A percentile compares a stretch with the other conserved stretches of the same genome.
Evolutionary conservation across 2,113 vertebrate genomes (phyloP).

Genomic region (Melanostigma gelatinosum): DNA sequence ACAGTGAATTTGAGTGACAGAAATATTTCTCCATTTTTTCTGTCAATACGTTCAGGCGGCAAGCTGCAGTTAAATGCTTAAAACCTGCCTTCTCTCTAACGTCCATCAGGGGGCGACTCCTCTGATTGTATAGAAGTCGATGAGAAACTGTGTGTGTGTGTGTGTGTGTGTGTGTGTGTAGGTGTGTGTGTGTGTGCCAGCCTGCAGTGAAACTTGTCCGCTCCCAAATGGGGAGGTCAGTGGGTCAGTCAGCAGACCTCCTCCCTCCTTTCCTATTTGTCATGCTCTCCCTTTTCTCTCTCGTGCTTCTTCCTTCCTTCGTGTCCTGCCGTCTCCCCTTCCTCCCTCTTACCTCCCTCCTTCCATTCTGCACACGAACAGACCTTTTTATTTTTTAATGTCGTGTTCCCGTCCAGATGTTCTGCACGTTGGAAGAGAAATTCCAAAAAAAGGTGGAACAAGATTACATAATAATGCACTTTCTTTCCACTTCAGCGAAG

Average conservation of each 20-base stretch:
- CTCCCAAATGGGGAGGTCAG: slow-evolving; percentile 31
- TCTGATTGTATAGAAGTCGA: too few relatives aligned
- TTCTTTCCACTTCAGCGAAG: background rate
- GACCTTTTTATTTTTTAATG: background rate
- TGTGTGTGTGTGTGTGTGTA: slow-evolving; percentile 17
- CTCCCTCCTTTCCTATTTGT: slow-evolving; percentile 9
- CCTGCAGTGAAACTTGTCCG: slow-evolving; percentile 29
- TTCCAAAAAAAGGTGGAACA: background rate
- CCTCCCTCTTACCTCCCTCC: background rate
- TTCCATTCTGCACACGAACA: slow-evolving; percentile 27
- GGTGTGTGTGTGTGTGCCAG: slow-evolving; percentile 14
- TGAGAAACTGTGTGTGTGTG: slow-evolving; percentile 1
- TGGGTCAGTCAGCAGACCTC: slow-evolving; percentile 23
- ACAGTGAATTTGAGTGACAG: too few relatives aligned
- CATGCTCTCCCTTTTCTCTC: background rate
- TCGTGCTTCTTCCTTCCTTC: background rate
- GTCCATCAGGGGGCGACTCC: too few relatives aligned
- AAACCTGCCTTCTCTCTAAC: too few relatives aligned
- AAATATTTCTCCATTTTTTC: too few relatives aligned
- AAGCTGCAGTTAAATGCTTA: too few relatives aligned
- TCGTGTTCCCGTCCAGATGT: slow-evolving; percentile 35
- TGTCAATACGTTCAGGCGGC: too few relatives aligned
- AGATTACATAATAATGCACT: background rate
- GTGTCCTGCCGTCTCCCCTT: background rate
- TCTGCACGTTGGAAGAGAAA: background rate